Percentiles rank a stretch among this genome's conserved stretches.
Evolutionary conservation across 2,113 vertebrate genomes (phyloP).

Genomic region (Rousettus leschenaultii): DNA sequence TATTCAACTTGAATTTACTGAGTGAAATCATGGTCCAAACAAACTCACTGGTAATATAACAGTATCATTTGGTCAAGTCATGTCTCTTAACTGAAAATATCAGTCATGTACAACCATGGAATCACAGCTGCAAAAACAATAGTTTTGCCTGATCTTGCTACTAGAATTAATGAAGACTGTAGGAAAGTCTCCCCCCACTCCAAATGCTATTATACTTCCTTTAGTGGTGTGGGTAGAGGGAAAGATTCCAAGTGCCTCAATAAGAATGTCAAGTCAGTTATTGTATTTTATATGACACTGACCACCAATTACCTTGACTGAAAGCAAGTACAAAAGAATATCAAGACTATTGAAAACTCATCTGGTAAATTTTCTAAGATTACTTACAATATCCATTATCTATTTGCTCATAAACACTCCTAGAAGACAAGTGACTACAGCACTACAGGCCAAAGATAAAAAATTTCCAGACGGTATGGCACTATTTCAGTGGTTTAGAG

Average conservation of each 20-base stretch:
- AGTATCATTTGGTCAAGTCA: conserved; percentile 10
- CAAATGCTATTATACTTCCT: background rate
- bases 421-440: conserved; percentile 3
- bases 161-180: background rate
- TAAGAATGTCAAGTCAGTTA: conserved; percentile 17
- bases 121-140: background rate
- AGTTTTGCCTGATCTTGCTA: conserved; percentile 27
- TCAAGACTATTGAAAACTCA: background rate
- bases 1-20: conserved; percentile 1
- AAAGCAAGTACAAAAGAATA: conserved; percentile 35
- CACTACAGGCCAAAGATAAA: conserved; percentile 9
- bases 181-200: background rate
- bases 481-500: conserved; percentile 28
- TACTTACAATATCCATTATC: conserved; percentile 21
- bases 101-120: background rate
- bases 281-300: conserved; percentile 37
- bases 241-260: background rate
- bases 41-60: conserved; percentile 36
- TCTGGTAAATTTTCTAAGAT: conserved; percentile 1
- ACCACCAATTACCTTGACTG: conserved; percentile 1
- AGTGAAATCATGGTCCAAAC: conserved; percentile 41
- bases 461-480: conserved; percentile 10
- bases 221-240: background rate
- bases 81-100: conserved; percentile 46
- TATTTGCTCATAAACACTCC: conserved; percentile 15